Percentiles rank a stretch among this genome's conserved stretches.
phyloP scores from a whole-genome alignment of 92 coral and sea anemone species.

The Palythoa grandiflora region DNA sequence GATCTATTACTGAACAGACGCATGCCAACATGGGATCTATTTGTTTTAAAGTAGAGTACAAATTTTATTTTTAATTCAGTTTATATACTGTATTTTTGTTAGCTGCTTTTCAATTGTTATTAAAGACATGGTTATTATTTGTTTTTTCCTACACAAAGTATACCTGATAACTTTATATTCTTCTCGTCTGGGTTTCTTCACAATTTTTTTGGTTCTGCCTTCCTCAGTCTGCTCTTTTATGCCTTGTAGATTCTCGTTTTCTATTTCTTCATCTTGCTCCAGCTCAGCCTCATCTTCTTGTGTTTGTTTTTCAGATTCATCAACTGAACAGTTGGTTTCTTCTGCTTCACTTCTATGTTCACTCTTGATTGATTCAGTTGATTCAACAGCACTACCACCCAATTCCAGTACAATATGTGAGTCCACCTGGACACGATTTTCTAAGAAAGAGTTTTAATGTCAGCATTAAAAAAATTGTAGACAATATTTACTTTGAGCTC shows the following conservation, averaged over 20 bases:
- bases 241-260: slow-evolving; percentile 1
- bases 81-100: no score
- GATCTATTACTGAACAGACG: no score
- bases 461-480: no score
- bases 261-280: not conserved
- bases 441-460: not conserved
- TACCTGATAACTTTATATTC: slow-evolving; percentile 95
- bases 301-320: not conserved
- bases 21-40: no score
- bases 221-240: not conserved
- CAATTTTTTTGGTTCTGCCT: slow-evolving; percentile 19
- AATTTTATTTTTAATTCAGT: no score
- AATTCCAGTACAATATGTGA: not conserved
- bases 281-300: slow-evolving; percentile 24
- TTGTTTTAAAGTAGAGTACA: no score
- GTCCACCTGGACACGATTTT: not conserved
- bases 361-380: not conserved
- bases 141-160: not conserved
- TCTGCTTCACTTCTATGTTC: not conserved
- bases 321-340: not conserved
- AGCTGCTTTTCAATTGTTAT: no score
- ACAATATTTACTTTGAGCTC: no score
- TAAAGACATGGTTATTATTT: not conserved
- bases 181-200: slow-evolving; percentile 80
- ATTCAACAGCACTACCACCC: not conserved